A percentile compares a stretch with the other conserved stretches of the same genome.
phyloP scores from a whole-genome alignment of 2,888 invertebrate genomes.

The Alcis repandata region DNA sequence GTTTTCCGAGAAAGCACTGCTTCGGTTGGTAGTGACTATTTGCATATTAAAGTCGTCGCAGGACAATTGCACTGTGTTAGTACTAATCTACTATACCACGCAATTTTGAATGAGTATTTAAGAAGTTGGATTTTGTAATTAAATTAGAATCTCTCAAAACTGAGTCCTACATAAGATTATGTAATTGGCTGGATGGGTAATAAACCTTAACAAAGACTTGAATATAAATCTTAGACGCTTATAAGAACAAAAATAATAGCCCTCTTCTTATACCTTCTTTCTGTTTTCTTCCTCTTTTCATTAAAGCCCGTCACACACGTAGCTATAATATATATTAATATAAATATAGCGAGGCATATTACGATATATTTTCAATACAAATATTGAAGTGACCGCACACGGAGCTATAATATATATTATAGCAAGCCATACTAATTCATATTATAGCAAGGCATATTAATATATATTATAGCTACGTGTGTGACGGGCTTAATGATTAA shows the following conservation, averaged over 20 bases:
- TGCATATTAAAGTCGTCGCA: background rate
- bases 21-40: background rate
- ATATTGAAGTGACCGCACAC: too few relatives aligned
- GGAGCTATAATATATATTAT: too few relatives aligned
- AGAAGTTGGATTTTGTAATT: background rate
- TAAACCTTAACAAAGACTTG: background rate
- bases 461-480: too few relatives aligned
- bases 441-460: too few relatives aligned
- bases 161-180: background rate
- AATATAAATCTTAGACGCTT: background rate
- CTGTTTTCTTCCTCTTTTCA: background rate
- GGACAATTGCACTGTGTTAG: background rate
- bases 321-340: too few relatives aligned
- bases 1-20: background rate
- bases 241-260: background rate
- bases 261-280: background rate
- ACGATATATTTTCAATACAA: too few relatives aligned
- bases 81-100: background rate
- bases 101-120: background rate
- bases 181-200: background rate
- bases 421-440: too few relatives aligned
- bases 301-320: too few relatives aligned
- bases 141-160: background rate
- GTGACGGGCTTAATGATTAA: too few relatives aligned
- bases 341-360: too few relatives aligned